A percentile compares a stretch with the other conserved stretches of the same genome.
Conservation (phyloP, 2,888 invertebrate genomes). For the Pemphredon lugubris region DNA sequence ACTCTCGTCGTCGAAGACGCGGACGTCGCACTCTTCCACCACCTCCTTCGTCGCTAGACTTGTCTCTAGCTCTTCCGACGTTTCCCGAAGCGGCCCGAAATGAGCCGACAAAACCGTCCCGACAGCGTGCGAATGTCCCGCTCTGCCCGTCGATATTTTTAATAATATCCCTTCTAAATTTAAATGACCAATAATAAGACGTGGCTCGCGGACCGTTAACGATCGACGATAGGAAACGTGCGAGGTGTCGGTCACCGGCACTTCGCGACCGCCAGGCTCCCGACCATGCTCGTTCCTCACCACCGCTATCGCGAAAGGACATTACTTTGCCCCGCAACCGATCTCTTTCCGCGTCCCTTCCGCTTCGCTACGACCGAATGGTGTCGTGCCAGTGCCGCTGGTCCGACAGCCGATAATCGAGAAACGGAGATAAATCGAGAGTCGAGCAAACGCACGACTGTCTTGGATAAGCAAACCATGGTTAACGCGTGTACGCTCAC, state of each 20-base stretch:
- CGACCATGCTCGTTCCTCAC: too few species aligned
- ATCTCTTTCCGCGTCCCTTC: too few species aligned
- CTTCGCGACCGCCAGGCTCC: too few species aligned
- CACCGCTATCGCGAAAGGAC: background rate
- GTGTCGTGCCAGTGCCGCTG: too few species aligned
- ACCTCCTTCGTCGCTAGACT: background rate
- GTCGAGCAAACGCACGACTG: too few species aligned
- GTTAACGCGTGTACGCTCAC: too few species aligned
- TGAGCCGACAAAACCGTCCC: background rate
- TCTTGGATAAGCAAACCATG: too few species aligned
- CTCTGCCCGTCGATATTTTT: slow-evolving; percentile 37
- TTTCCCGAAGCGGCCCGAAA: background rate
- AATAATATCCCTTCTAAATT: slow-evolving; percentile 49
- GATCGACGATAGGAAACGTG: slow-evolving; percentile 11
- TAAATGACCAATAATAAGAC: slow-evolving; percentile 23
- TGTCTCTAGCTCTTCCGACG: background rate
- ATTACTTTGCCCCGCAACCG: too few species aligned
- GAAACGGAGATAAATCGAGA: too few species aligned
- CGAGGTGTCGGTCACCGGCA: slow-evolving; percentile 14
- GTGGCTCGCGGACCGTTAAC: slow-evolving; percentile 5
- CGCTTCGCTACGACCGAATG: too few species aligned
- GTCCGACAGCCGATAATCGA: too few species aligned
- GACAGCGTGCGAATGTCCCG: background rate
- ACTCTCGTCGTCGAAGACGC: background rate
- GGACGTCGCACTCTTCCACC: background rate